These are phyloP conservation scores for Chlorocebus sabaeus DNA, from an alignment of 2,113 vertebrate species.

Conservation along the genomic window DNA sequence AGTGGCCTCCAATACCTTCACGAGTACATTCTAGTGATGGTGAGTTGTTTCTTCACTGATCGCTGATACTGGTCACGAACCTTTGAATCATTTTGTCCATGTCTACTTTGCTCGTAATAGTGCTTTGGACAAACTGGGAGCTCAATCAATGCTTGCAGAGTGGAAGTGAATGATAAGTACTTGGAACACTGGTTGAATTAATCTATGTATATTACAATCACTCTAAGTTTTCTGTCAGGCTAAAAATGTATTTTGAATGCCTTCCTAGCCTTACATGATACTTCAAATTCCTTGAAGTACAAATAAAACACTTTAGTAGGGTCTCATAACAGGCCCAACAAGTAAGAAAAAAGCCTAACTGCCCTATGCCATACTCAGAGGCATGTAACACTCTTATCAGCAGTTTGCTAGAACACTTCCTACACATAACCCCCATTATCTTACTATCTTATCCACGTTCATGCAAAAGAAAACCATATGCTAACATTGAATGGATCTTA, in stretches of 20 bases:
- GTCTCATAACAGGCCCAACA: background rate
- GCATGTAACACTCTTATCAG: background rate
- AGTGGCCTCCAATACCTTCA: background rate
- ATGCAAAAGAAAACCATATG: constrained; percentile 36
- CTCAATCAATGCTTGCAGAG: background rate
- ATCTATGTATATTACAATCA: background rate
- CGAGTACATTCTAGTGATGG: background rate
- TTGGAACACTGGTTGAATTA: background rate
- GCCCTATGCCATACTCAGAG: background rate
- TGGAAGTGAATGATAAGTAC: background rate
- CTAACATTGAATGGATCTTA: background rate
- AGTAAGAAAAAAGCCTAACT: background rate
- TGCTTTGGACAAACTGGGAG: background rate
- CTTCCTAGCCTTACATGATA: background rate
- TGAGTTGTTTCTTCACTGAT: background rate
- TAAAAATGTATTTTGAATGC: background rate
- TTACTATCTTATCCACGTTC: background rate
- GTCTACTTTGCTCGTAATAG: background rate
- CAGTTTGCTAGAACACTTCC: background rate
- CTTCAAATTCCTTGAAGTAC: background rate
- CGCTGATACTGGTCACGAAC: background rate
- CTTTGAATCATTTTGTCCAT: background rate
- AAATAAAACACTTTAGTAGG: background rate
- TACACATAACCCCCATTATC: background rate
- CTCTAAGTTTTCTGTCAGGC: background rate